Conservation (phyloP, 1,140 invertebrate species). For the Drosophila asahinai region DNA sequence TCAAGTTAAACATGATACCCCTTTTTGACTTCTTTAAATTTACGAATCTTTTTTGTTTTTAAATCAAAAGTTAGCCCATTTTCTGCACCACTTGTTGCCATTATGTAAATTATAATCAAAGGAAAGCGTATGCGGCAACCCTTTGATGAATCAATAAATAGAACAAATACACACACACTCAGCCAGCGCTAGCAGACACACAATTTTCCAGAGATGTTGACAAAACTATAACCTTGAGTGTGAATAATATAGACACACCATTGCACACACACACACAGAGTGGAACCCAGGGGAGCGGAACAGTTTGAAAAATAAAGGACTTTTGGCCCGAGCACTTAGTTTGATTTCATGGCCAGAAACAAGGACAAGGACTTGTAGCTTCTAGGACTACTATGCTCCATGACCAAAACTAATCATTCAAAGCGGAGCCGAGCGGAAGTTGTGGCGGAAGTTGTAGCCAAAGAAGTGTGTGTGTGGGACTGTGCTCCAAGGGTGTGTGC, state of each 20-base stretch:
- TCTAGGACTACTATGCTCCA: constrained; percentile 36
- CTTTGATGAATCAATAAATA: constrained; percentile 50
- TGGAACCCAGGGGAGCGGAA: constrained; percentile 13
- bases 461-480: constrained; percentile 12
- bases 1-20: neutral
- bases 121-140: constrained; percentile 10
- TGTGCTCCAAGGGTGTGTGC: constrained; percentile 1
- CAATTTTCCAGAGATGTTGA: constrained; percentile 44
- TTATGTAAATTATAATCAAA: constrained; percentile 54
- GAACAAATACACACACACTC: constrained; percentile 44
- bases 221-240: constrained; percentile 55
- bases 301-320: constrained; percentile 40
- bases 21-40: neutral
- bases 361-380: constrained; percentile 21
- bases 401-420: constrained; percentile 78
- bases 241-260: constrained; percentile 13
- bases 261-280: neutral
- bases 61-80: neutral
- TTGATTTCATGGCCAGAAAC: constrained; percentile 62
- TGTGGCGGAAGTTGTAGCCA: constrained; percentile 65
- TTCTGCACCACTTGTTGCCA: constrained; percentile 41
- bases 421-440: constrained; percentile 57
- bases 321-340: constrained; percentile 41
- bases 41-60: neutral
- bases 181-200: neutral